These are phyloP conservation scores for Rhinogobio ventralis DNA, from an alignment of 2,797 vertebrate genomes.

Conservation along the genomic window DNA sequence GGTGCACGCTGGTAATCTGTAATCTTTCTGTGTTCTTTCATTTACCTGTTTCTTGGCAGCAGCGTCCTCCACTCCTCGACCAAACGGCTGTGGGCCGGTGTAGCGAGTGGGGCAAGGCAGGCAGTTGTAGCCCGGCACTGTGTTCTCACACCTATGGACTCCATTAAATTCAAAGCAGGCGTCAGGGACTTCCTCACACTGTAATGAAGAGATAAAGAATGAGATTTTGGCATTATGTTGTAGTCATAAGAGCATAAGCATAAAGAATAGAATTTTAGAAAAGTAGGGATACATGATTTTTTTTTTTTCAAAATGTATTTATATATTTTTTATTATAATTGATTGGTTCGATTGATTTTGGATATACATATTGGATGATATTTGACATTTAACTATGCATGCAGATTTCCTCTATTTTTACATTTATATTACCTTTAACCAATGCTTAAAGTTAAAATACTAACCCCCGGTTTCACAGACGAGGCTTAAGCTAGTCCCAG, in stretches of 20 bases:
- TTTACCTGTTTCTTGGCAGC: constrained; percentile 90
- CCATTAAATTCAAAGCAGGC: constrained; percentile 93
- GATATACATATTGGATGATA: background rate
- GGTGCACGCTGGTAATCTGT: background rate
- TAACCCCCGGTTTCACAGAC: too few species aligned
- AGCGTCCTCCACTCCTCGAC: constrained; percentile 88
- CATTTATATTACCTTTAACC: background rate
- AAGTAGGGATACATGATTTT: background rate
- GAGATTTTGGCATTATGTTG: background rate
- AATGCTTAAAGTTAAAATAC: too few species aligned
- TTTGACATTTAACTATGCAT: background rate
- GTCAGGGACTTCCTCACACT: constrained; percentile 94
- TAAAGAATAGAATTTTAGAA: background rate
- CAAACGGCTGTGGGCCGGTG: constrained; percentile 91
- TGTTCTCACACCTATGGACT: constrained; percentile 94
- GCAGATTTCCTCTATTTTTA: background rate
- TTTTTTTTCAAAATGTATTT: too few species aligned
- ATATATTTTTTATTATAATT: too few species aligned
- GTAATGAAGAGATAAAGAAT: constrained; percentile 28
- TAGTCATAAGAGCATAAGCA: constrained; percentile 8
- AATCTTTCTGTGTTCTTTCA: constrained; percentile 7
- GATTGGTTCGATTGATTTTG: background rate
- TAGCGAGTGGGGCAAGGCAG: constrained; percentile 93
- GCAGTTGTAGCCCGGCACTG: constrained; percentile 95
- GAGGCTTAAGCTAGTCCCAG: too few species aligned